Conservation (phyloP, 2,113 vertebrate genomes). For the Ploceus nigricollis region DNA sequence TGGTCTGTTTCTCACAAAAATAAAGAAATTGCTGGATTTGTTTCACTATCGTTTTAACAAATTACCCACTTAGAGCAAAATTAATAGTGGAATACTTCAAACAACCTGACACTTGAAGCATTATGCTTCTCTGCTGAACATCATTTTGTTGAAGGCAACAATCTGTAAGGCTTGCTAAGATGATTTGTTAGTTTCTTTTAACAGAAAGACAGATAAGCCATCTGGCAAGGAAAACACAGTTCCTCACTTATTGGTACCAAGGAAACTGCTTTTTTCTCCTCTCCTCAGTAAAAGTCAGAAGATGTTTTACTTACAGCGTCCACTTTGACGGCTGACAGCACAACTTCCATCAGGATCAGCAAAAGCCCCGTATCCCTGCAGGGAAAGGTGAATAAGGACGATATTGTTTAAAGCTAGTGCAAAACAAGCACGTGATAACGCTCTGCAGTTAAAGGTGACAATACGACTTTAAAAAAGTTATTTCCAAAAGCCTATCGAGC, state of each 20-base stretch:
- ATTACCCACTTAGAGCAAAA: background rate
- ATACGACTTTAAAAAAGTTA: slow-evolving; percentile 6
- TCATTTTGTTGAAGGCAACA: background rate
- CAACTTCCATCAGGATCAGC: slow-evolving; percentile 25
- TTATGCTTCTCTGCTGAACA: background rate
- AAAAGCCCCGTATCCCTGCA: slow-evolving; percentile 26
- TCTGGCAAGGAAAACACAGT: background rate
- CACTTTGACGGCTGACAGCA: slow-evolving; percentile 39
- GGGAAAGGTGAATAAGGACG: background rate
- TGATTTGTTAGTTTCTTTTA: slow-evolving; percentile 15
- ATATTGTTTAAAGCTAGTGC: background rate
- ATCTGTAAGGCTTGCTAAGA: background rate
- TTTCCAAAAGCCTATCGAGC: background rate
- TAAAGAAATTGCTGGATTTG: background rate
- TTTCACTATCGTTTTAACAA: background rate
- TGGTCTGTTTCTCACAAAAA: background rate
- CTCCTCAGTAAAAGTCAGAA: background rate
- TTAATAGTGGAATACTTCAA: background rate
- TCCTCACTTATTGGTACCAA: background rate
- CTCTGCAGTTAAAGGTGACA: background rate
- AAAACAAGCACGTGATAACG: background rate
- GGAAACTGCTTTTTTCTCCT: background rate
- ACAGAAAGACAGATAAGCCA: background rate
- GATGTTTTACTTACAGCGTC: slow-evolving; percentile 38
- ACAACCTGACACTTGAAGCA: background rate